A percentile compares a stretch with the other conserved stretches of the same genome.
Evolutionary conservation across 2,888 invertebrate genomes (phyloP).

Genomic region (Heliothis peltigera): DNA sequence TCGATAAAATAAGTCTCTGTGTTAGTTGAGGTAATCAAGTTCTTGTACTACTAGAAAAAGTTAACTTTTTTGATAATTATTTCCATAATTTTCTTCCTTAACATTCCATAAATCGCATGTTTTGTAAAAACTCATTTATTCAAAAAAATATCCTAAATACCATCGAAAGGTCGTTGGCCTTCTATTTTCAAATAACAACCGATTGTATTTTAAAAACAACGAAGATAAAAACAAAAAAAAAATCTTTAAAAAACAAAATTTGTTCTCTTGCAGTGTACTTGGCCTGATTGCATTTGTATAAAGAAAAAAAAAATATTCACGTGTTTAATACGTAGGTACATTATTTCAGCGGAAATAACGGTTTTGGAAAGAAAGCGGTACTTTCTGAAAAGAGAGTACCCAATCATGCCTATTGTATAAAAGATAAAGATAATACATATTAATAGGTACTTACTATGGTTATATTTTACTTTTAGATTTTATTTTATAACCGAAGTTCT

Average conservation of each 20-base stretch:
- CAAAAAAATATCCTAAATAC: neutral
- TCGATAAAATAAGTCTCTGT: no score
- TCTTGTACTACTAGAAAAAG: no score
- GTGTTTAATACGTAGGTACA: neutral
- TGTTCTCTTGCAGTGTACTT: no score
- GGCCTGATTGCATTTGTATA: neutral
- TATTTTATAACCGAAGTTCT: no score
- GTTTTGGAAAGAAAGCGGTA: slow-evolving; percentile 9
- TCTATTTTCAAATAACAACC: slow-evolving; percentile 1
- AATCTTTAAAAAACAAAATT: neutral
- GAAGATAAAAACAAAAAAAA: neutral
- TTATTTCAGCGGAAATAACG: slow-evolving; percentile 7
- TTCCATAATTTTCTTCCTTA: no score
- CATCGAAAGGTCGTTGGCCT: slow-evolving; percentile 3
- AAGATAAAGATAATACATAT: neutral
- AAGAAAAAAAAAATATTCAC: neutral
- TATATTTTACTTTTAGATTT: neutral
- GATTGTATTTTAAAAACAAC: neutral
- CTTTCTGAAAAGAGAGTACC: neutral
- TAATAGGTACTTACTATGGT: neutral
- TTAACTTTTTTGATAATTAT: no score
- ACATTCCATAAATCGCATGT: no score
- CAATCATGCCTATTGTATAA: neutral
- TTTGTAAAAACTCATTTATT: no score
- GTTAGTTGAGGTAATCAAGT: no score